phyloP scores from a whole-genome alignment of 2,888 invertebrate genomes.

The Polyommatus icarus region DNA sequence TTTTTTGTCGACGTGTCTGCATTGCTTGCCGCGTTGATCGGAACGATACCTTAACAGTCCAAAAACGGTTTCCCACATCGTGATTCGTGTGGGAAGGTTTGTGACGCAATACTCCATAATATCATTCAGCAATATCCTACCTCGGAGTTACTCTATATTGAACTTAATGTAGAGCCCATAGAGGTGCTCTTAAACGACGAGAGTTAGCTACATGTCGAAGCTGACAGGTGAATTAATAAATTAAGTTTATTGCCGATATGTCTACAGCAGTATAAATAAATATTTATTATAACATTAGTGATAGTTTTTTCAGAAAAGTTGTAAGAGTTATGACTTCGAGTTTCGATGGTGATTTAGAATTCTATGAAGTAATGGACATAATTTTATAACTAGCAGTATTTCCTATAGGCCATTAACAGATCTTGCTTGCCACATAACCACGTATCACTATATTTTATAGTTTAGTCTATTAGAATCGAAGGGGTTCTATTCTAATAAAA shows the following conservation, averaged over 20 bases:
- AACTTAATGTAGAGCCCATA: not conserved
- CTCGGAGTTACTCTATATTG: not conserved
- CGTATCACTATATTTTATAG: too few relatives aligned
- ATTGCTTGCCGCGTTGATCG: too few relatives aligned
- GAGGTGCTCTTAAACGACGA: not conserved
- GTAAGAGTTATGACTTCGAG: not conserved
- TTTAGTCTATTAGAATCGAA: too few relatives aligned
- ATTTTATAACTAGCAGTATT: not conserved
- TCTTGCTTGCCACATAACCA: too few relatives aligned
- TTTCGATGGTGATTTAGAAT: not conserved
- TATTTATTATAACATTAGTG: not conserved
- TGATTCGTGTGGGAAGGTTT: constrained; percentile 5
- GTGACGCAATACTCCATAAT: not conserved
- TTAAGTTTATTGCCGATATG: constrained; percentile 18
- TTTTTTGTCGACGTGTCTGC: too few relatives aligned
- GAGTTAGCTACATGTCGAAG: not conserved
- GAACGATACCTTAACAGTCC: not conserved
- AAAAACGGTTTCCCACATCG: constrained; percentile 5
- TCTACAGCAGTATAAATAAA: constrained; percentile 2
- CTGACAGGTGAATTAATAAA: constrained; percentile 13
- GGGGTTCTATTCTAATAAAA: too few relatives aligned
- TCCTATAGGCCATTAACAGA: too few relatives aligned
- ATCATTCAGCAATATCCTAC: not conserved
- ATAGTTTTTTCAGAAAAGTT: not conserved
- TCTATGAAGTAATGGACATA: not conserved